phyloP scores from a whole-genome alignment of 2,113 vertebrate genomes.

The Ctenodactylus gundi region DNA sequence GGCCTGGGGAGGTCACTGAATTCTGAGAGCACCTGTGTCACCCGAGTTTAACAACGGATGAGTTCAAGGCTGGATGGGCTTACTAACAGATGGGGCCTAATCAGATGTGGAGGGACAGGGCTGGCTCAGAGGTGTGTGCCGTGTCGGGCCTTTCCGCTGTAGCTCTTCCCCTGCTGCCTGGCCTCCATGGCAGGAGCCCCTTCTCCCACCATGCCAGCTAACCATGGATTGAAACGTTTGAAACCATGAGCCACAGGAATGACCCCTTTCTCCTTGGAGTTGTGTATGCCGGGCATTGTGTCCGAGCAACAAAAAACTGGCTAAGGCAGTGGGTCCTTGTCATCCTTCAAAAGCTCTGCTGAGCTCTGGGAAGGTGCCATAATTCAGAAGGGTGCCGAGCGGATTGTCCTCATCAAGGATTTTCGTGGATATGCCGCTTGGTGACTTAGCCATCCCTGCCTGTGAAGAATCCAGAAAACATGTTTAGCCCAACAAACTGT shows the following conservation, averaged over 20 bases:
- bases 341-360: not conserved
- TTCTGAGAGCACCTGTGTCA: not conserved
- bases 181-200: not conserved
- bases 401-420: not conserved
- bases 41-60: no score
- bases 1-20: not conserved
- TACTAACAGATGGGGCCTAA: not conserved
- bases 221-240: not conserved
- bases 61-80: no score
- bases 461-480: not conserved
- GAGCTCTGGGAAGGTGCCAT: not conserved
- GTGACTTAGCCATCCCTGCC: not conserved
- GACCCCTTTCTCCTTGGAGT: not conserved
- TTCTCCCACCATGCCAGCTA: not conserved
- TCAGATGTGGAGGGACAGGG: not conserved
- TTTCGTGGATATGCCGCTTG: not conserved
- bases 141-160: not conserved
- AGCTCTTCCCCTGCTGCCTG: not conserved
- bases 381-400: not conserved
- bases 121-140: not conserved
- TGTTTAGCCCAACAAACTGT: not conserved
- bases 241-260: not conserved
- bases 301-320: not conserved
- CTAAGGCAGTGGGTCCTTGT: not conserved
- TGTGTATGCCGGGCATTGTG: not conserved